Evolutionary conservation across 2,888 invertebrate species (phyloP).

Genomic region (Lissocephala sabroskyi): DNA sequence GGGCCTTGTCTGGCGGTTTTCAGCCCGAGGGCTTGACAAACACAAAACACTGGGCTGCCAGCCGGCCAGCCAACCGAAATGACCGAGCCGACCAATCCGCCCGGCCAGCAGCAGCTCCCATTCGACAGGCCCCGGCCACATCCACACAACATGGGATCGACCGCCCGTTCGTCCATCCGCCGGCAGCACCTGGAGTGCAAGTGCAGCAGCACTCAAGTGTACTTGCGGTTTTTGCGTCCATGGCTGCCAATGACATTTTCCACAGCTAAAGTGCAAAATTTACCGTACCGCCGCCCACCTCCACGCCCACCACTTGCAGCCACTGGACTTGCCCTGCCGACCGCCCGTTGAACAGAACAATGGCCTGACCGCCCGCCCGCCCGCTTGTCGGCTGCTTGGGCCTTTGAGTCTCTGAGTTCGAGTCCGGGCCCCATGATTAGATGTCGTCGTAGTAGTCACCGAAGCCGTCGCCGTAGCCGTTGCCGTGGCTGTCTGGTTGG

Average conservation of each 20-base stretch:
- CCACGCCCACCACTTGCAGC: too few species aligned
- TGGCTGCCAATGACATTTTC: constrained; percentile 69
- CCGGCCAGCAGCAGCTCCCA: not conserved
- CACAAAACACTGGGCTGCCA: constrained; percentile 4
- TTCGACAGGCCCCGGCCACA: too few species aligned
- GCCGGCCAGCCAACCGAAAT: too few species aligned
- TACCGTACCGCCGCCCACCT: constrained; percentile 36
- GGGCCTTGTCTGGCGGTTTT: constrained; percentile 56
- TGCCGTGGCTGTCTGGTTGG: constrained; percentile 22
- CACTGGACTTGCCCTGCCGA: too few species aligned
- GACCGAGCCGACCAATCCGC: not conserved
- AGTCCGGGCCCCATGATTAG: constrained; percentile 39
- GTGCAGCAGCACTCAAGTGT: constrained; percentile 66
- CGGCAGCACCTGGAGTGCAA: constrained; percentile 61
- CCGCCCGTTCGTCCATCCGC: not conserved
- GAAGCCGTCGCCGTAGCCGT: not conserved
- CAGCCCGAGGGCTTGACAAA: constrained; percentile 51
- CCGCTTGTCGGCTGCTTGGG: constrained; percentile 39
- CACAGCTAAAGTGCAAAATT: constrained; percentile 70
- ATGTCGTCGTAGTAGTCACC: constrained; percentile 52
- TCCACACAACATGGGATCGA: too few species aligned
- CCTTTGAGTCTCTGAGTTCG: constrained; percentile 33
- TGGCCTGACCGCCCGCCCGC: too few species aligned
- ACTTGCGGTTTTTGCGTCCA: constrained; percentile 67
- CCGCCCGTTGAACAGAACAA: constrained; percentile 42